Evolutionary conservation across 2,113 vertebrate genomes (phyloP).

Genomic region (Vombatus ursinus): DNA sequence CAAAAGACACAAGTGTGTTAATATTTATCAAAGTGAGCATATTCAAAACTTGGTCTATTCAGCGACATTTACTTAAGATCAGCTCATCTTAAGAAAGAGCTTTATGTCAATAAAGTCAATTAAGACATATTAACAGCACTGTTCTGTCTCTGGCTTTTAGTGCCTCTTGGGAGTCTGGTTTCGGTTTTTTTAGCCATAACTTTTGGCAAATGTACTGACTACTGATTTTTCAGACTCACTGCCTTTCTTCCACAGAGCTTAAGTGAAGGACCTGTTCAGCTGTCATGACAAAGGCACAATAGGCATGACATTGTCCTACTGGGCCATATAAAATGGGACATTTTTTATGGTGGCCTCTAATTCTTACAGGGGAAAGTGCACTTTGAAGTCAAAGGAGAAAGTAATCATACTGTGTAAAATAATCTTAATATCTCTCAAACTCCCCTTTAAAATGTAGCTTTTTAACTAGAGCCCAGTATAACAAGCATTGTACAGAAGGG

Average conservation of each 20-base stretch:
- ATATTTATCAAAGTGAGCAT: constrained; percentile 35
- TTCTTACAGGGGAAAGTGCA: constrained; percentile 14
- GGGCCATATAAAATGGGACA: background rate
- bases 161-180: background rate
- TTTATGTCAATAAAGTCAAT: constrained; percentile 14
- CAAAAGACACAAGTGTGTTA: constrained; percentile 55
- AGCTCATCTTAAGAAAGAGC: constrained; percentile 77
- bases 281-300: constrained; percentile 19
- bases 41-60: constrained; percentile 28
- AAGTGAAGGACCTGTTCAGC: background rate
- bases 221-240: constrained; percentile 23
- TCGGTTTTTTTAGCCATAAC: constrained; percentile 35
- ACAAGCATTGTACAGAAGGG: background rate
- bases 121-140: background rate
- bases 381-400: background rate
- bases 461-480: background rate
- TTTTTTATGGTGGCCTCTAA: constrained; percentile 3
- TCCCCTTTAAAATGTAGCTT: background rate
- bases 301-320: background rate
- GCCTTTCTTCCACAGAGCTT: background rate
- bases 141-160: background rate
- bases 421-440: background rate
- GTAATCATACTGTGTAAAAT: background rate
- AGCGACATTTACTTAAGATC: constrained; percentile 54
- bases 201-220: constrained; percentile 33